Evolutionary conservation across 2,888 invertebrate species (phyloP).

Genomic region (Tetrapedia diversipes): DNA sequence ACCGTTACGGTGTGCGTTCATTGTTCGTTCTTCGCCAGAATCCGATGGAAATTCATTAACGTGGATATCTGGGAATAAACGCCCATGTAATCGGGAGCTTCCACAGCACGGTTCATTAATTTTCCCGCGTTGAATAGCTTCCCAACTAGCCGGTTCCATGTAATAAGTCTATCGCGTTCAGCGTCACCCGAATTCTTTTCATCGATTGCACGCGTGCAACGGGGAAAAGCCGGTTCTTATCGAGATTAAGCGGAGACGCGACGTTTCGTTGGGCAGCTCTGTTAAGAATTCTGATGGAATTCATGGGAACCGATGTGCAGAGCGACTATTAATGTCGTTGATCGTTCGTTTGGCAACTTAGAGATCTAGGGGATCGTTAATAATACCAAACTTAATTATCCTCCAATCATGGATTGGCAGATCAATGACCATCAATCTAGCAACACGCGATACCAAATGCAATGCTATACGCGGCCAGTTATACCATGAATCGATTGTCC

Average conservation of each 20-base stretch:
- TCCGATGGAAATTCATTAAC: conserved; percentile 59
- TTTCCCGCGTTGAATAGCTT: conserved; percentile 41
- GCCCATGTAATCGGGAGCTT: conserved; percentile 46
- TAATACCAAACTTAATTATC: conserved; percentile 53
- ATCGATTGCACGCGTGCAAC: not conserved
- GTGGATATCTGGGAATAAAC: conserved; percentile 44
- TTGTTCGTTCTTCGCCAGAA: conserved; percentile 46
- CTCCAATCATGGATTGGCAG: conserved; percentile 43
- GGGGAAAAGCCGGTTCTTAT: not conserved
- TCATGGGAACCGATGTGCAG: not conserved
- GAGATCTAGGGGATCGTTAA: conserved; percentile 28
- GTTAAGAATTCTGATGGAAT: no score
- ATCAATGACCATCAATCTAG: conserved; percentile 51
- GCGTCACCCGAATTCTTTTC: not conserved
- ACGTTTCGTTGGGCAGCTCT: no score
- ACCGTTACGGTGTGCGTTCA: conserved; percentile 8
- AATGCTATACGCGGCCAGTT: not conserved
- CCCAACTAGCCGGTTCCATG: conserved; percentile 20
- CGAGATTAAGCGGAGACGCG: not conserved
- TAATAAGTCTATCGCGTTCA: not conserved
- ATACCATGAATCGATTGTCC: not conserved
- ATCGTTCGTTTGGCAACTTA: conserved; percentile 23
- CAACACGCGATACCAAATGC: conserved; percentile 7
- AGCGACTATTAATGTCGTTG: conserved; percentile 2
- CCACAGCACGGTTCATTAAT: conserved; percentile 48